Base-by-base conservation (phyloP, 1,140 invertebrate species). In the Potamilus streckersoni region DNA sequence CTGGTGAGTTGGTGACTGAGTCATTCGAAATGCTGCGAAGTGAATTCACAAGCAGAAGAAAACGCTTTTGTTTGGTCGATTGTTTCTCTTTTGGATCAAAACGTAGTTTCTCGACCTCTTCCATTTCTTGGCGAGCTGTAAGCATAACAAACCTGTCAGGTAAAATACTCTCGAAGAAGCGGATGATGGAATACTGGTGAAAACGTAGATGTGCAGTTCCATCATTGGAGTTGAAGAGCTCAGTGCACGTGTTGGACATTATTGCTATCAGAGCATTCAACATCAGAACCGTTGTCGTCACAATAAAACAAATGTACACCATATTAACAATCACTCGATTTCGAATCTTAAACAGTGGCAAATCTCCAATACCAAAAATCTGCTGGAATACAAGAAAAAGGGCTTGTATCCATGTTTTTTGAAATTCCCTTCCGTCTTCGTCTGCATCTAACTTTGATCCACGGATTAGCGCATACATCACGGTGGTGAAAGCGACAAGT, bases 201-300 rank as follows among this genome's bases (percentile, higher is more conserved):
- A 49, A 49, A 11, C 38, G 38, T 49, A 49, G 38, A 49, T 49
- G 38, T 49, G 38, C 38, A 49, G 38, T 49, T 8, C 38, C 38
- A 6, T 49, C 38, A 49, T 49, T 49, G 38, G 38, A 49, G 38
- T 49, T 49, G 38, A 49, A 49, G 11, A 86, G 78, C 8, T 80
- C 55, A 13, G 79, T 74, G 65, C 84, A 86, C 31, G 85, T 85
- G 64, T 83, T 78, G 59, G 83, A 83, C 81, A 86, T 84, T 81
- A 86, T 84, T 15, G 85, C 85, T 56, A 86, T 86, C 12, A 86
- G 75, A 2, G 81, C 78, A 73, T 86, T 86, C 15, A 86, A 65
- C 77, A 84, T 78, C 17, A 86, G 71, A 3, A 86, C 65, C 59
- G 82, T 84, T n/a, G 85, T 83, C 20, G 85, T 66, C 14, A 85